These are phyloP conservation scores for Drosophila sturtevanti DNA, from an alignment of 1,140 invertebrate genomes.

Conservation along the genomic window DNA sequence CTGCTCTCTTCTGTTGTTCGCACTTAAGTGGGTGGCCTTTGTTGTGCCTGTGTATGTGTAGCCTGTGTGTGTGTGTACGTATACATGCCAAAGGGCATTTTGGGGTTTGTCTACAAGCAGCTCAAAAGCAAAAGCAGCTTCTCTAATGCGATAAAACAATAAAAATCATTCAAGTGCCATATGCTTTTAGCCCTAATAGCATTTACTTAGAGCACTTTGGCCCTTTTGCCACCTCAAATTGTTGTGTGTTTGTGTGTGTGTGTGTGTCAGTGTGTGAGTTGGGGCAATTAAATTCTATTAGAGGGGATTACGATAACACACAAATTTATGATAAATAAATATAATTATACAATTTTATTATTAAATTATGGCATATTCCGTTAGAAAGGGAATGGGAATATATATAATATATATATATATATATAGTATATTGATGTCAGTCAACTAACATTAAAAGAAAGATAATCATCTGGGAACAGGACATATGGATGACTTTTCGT, in stretches of 20 bases:
- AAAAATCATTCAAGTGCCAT: conserved; percentile 56
- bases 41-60: conserved; percentile 10
- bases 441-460: background rate
- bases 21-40: conserved; percentile 70
- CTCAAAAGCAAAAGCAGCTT: conserved; percentile 4
- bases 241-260: conserved; percentile 3
- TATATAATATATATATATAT: too few species aligned
- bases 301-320: conserved; percentile 36
- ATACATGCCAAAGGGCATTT: conserved; percentile 37
- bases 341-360: conserved; percentile 53
- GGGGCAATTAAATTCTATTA: conserved; percentile 47
- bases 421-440: conserved; percentile 11
- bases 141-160: conserved; percentile 43
- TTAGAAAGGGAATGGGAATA: background rate
- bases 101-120: background rate
- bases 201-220: conserved; percentile 6
- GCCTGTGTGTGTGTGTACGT: background rate
- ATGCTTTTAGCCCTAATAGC: conserved; percentile 41
- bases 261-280: background rate
- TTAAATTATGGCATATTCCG: conserved; percentile 36
- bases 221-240: conserved; percentile 13
- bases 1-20: conserved; percentile 37
- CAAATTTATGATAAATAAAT: conserved; percentile 23
- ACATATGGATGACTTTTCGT: background rate
- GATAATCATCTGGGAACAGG: background rate